Base-by-base conservation (phyloP, 1,140 invertebrate species). In the Heliconius hewitsoni region DNA sequence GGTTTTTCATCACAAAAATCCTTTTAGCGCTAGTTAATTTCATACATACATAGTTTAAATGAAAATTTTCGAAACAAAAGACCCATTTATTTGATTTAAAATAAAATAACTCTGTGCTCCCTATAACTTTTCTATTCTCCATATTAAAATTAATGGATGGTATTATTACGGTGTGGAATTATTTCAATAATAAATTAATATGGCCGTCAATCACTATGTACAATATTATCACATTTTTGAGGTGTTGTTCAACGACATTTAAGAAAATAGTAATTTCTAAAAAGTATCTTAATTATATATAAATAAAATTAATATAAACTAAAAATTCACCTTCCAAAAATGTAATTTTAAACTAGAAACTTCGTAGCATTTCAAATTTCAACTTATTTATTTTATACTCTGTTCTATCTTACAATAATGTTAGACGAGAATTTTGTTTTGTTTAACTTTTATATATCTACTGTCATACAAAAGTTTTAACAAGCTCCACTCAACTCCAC, bases 1-100 rank as follows among this genome's bases (percentile, higher is more conserved):
- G 77, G 77, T 84, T 86, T 85, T 85, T 85, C 82, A 77, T 76
- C 80, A 73, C 75, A 80, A 86, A 86, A 86, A 84, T 75, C 80
- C 78, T 82, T 85, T 84, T 71, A 79, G 73, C 81, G 42, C 60
- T 74, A 55, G 79, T 74, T 66, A 77, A 71, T 77, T 76, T 55
- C 27, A 13, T 66, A 66, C 13, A 66, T 27, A 66, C 60, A 66
- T 66, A 66, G 23, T 27, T 66, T 66, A 66, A 30, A 66, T 66
- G 57, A 60, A 60, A 60, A 16, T 66, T 66, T 66, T 66, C 27
- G 11, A 66, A 66, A 66, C 60, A 66, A 66, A 80, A 46, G 52
- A 18, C 23, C 30, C 60, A 27, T 72, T 77, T 72, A 52, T 30
- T 23, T n/a, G 70, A 77, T 72, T 52, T 72, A 6, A 19, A 60